Evolutionary conservation across 2,113 vertebrate genomes (phyloP).

Genomic region (Felis chaus): DNA sequence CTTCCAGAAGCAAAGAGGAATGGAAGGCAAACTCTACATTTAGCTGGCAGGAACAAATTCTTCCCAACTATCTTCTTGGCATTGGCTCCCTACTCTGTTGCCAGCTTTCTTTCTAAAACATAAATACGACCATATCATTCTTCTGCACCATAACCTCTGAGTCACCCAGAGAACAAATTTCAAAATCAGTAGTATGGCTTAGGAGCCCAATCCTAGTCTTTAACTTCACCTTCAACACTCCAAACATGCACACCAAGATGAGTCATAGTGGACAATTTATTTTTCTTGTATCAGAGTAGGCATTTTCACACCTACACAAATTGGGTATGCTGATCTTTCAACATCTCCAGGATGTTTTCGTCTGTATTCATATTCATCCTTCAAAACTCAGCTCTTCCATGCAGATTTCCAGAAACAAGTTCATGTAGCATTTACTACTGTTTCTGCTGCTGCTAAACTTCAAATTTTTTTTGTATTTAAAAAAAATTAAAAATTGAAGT

Average conservation of each 20-base stretch:
- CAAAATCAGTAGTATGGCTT: background rate
- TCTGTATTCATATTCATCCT: background rate
- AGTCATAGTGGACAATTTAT: background rate
- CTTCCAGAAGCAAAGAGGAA: constrained; percentile 17
- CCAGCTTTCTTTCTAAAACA: constrained; percentile 60
- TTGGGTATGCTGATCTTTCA: background rate
- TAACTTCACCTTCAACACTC: background rate
- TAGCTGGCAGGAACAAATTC: constrained; percentile 46
- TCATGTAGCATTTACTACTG: background rate
- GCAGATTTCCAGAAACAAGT: constrained; percentile 6
- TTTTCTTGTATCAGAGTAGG: background rate
- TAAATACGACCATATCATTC: constrained; percentile 18
- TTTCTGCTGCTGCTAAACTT: background rate
- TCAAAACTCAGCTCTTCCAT: background rate
- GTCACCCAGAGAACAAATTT: background rate
- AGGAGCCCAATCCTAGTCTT: background rate
- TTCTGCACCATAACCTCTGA: constrained; percentile 23
- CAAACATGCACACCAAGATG: background rate
- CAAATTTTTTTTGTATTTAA: background rate
- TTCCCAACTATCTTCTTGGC: constrained; percentile 57
- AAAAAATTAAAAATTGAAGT: background rate
- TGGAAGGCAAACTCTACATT: background rate
- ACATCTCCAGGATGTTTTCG: background rate
- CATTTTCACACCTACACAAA: background rate
- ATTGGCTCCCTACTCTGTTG: background rate